Conservation (phyloP, 1,140 invertebrate genomes). For the Muscidifurax raptorellus region DNA sequence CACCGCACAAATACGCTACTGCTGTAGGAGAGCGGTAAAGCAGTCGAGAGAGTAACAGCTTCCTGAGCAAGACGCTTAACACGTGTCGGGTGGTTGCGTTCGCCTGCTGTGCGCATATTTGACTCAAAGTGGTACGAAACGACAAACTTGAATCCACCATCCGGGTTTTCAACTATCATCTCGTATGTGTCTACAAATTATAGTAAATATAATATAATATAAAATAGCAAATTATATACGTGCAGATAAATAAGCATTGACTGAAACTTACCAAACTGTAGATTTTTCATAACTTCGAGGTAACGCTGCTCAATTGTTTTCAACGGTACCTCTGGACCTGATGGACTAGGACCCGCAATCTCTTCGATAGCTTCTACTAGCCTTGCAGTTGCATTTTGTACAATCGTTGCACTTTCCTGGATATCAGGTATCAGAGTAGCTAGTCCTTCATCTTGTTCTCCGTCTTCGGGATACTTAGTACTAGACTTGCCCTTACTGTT, state of each 20-base stretch:
- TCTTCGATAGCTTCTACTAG: conserved; percentile 71
- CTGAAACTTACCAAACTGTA: conserved; percentile 87
- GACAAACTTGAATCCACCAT: conserved; percentile 87
- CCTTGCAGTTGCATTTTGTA: conserved; percentile 81
- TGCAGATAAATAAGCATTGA: neutral
- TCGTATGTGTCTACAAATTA: conserved; percentile 87
- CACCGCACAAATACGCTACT: conserved; percentile 97
- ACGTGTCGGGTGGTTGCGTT: conserved; percentile 88
- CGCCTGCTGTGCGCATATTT: conserved; percentile 90
- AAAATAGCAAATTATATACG: too few species aligned
- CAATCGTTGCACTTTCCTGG: conserved; percentile 85
- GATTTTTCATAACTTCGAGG: conserved; percentile 88
- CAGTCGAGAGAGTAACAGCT: conserved; percentile 95
- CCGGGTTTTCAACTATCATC: conserved; percentile 88
- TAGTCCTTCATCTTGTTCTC: conserved; percentile 90
- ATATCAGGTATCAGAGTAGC: conserved; percentile 92
- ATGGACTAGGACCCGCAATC: conserved; percentile 65
- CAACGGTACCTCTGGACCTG: conserved; percentile 74
- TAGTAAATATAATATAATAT: conserved; percentile 24
- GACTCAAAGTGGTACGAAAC: conserved; percentile 95
- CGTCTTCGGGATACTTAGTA: conserved; percentile 78
- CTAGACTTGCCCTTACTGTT: conserved; percentile 63
- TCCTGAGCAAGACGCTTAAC: conserved; percentile 96
- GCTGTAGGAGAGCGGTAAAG: conserved; percentile 93
- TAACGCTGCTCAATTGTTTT: conserved; percentile 84